Base-by-base conservation (phyloP, 2,113 vertebrate genomes). In the Leptosomus discolor region DNA sequence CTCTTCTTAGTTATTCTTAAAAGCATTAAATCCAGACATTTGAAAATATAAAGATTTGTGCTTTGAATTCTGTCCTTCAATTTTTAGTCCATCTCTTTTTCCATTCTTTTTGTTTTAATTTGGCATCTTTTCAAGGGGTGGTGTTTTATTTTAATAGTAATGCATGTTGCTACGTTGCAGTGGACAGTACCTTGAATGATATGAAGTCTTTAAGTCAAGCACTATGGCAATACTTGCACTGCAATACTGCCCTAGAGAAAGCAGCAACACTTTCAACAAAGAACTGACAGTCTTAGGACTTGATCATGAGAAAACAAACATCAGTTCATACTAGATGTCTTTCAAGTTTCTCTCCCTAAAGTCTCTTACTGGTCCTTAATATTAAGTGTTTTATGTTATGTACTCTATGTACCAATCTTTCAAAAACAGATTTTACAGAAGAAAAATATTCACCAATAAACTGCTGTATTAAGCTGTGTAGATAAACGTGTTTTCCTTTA, bases 391-490 rank as follows among this genome's bases (percentile, higher is more conserved):
- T 50, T 93, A 43, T 71, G 23, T 24, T 36, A 51, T 6, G 45
- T 23, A 65, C 11, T 48, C 3, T 26, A 54, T 61, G 22, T 43
- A 87, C 8, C 10, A 69, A 58, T 76, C 32, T 73, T 88, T 81
- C 39, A 54, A 56, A 93, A 82, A 1, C 12, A 78, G 29, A 43
- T 79, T 87, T 91, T 80, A 56, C 26, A 58, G 58, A 39, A 71
- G 22, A 85, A 86, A 96, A 83, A 71, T 71, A 69, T 53, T 78
- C 41, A 56, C 15, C 43, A 80, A 69, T 85, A 84, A 91, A 93
- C 17, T 43, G 9, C 39, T 80, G 14, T 50, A 93, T 88, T 90
- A 76, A 85, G 36, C 26, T 73, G 34, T 51, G 39, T 16, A 93
- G 57, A 78, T 91, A 83, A 95, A 32, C 5, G 5, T 71, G 46